Evolutionary conservation across 1,140 invertebrate genomes (phyloP), one percentile per base, ranked within the genome.

Genomic region (Wasmannia auropunctata): DNA sequence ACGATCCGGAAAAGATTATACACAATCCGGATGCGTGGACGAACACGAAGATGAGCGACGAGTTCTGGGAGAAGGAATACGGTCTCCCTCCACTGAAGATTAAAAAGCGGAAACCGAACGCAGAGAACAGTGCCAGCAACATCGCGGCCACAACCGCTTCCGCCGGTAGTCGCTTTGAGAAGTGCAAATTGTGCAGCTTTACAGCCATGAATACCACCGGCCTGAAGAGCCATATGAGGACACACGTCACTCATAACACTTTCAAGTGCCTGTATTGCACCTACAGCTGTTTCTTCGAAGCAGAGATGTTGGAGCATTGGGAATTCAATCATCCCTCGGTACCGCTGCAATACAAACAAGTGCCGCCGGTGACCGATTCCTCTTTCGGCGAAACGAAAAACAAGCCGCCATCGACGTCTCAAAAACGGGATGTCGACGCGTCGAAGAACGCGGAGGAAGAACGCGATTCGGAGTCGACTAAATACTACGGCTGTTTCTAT

Each of bases 21-120:
- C 43, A 74, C 0, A 95, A 95, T 92, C 87, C 92, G 4, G 62
- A 76, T 0, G 86, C 75, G 0, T 74, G 77, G 11, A 85, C 70
- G 0, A 70, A 37, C 5, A 67, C 83, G 0, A 91, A 94, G 34
- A 74, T 95, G 14, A 92, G 85, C 0, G 89, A 94, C 22, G 93
- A 94, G 22, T 95, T 95, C 75, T 95, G 95, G 95, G 87, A 89
- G 16, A 92, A 92, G 0, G 95, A 95, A 22, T 95, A 95, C 28
- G 94, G 94, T 6, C 63, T 90, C 0, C 74, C 74, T 0, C 81
- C 86, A 0, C 91, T 88, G 0, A 92, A 92, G 16, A 3, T 90
- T 76, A 87, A 92, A 89, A 60, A 93, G 16, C 80, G 90, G 0
- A 91, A 86, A 40, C n/a, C 25, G 2, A 79, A 86, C 49, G 1